Evolutionary conservation across 2,113 vertebrate species (phyloP).

Genomic region (Phodopus roborovskii): DNA sequence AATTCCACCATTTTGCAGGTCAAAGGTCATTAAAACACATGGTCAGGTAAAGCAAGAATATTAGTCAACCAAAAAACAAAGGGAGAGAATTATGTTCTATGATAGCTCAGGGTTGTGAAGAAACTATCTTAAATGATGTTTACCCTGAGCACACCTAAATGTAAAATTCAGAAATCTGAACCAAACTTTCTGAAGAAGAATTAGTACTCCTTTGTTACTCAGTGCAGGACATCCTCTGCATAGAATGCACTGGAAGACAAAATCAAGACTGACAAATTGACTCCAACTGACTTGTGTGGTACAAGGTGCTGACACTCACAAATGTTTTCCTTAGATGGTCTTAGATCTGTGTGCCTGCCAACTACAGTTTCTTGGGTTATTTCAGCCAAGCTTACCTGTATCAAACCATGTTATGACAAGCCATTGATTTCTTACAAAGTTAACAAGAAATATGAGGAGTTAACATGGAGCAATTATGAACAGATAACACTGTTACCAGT

Average conservation of each 20-base stretch:
- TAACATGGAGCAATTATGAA: conserved; percentile 82
- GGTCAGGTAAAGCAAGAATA: not conserved
- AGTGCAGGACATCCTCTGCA: not conserved
- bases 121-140: not conserved
- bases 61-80: not conserved
- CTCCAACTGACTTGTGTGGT: not conserved
- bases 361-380: conserved; percentile 72
- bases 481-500: conserved; percentile 81
- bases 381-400: conserved; percentile 78
- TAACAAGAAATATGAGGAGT: conserved; percentile 85
- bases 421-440: conserved; percentile 85
- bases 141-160: not conserved
- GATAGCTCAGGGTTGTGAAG: not conserved
- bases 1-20: not conserved
- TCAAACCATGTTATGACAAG: conserved; percentile 76
- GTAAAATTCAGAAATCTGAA: conserved; percentile 1
- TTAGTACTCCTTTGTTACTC: too few species aligned
- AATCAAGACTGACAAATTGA: not conserved
- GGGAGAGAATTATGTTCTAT: not conserved
- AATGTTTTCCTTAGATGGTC: not conserved
- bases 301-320: not conserved
- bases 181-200: not conserved
- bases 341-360: conserved; percentile 43
- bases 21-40: not conserved
- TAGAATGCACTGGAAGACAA: not conserved